These are phyloP conservation scores for Myotis findleyi DNA, from an alignment of 2,797 vertebrate species.

Conservation along the genomic window DNA sequence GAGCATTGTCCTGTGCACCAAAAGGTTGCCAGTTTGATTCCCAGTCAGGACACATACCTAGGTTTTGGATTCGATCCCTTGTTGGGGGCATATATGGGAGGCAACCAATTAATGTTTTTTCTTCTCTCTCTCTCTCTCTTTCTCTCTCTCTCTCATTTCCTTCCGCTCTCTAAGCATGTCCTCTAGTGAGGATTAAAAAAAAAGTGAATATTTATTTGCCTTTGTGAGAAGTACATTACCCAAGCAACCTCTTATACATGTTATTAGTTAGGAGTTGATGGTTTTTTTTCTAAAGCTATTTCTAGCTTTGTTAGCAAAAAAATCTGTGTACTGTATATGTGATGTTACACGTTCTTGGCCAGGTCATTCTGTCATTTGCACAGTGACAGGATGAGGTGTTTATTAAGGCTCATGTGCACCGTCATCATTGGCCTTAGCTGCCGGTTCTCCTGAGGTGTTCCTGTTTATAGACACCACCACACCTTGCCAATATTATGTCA, in stretches of 20 bases:
- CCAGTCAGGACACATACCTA: neutral
- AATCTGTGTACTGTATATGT: neutral
- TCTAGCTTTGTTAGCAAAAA: neutral
- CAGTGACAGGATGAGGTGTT: neutral
- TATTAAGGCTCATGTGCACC: neutral
- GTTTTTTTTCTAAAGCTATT: neutral
- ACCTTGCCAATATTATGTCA: conserved; percentile 43
- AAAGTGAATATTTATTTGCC: neutral
- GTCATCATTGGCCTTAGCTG: neutral
- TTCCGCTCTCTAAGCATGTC: neutral
- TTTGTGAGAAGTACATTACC: neutral
- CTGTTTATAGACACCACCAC: neutral
- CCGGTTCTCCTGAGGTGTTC: neutral
- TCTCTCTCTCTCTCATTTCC: too few species aligned
- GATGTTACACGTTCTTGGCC: neutral
- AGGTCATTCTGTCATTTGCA: neutral
- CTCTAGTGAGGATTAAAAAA: neutral
- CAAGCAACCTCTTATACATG: neutral
- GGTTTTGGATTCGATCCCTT: neutral
- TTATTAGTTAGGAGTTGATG: neutral
- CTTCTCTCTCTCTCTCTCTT: neutral
- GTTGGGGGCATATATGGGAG: neutral
- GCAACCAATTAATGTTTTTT: too few species aligned
- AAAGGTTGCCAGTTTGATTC: neutral
- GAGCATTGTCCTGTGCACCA: neutral